phyloP scores from a whole-genome alignment of 2,113 vertebrate species.

The Laticauda laticaudata region DNA sequence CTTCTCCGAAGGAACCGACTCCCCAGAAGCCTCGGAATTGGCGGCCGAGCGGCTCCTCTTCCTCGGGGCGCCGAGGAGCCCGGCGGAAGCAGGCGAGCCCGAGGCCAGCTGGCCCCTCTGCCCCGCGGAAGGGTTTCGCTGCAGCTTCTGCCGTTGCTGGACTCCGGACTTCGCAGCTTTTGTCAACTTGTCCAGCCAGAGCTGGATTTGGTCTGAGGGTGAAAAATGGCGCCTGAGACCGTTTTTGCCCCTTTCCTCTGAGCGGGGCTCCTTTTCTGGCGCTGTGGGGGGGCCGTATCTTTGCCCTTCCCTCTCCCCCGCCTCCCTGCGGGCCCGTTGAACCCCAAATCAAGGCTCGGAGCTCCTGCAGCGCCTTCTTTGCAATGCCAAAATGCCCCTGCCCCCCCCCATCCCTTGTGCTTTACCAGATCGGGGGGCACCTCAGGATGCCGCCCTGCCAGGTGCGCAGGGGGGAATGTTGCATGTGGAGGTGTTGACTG shows the following conservation, averaged over 20 bases:
- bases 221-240: neutral
- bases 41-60: neutral
- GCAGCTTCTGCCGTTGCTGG: neutral
- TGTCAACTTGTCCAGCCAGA: neutral
- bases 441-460: neutral
- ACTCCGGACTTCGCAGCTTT: neutral
- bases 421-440: neutral
- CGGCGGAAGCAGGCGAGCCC: too few species aligned
- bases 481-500: too few species aligned
- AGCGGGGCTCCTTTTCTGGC: neutral
- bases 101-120: neutral
- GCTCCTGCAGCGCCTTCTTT: neutral
- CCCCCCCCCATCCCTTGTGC: neutral
- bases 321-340: accelerated
- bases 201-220: neutral
- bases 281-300: too few species aligned
- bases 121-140: neutral
- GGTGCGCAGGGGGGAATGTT: neutral
- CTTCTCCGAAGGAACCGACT: accelerated
- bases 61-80: neutral
- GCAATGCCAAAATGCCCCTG: neutral
- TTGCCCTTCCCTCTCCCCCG: neutral
- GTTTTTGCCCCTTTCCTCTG: neutral
- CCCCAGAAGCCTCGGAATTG: neutral
- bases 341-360: too few species aligned